Percentiles rank a stretch among this genome's conserved stretches.
Evolutionary conservation across 2,113 vertebrate species (phyloP).

Genomic region (Hydrochoerus hydrochaeris): DNA sequence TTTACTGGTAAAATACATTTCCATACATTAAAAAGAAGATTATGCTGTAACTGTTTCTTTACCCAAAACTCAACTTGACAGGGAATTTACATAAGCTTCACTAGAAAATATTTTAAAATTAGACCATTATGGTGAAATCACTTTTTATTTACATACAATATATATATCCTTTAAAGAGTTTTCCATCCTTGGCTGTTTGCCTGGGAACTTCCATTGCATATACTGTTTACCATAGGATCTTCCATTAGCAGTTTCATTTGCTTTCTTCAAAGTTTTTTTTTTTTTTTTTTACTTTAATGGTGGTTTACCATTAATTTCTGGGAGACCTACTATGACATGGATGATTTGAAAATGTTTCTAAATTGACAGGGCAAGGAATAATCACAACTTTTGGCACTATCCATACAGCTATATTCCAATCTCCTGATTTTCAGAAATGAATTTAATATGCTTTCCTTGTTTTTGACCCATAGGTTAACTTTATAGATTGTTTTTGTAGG

Average conservation of each 20-base stretch:
- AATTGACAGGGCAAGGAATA: slow-evolving; percentile 13
- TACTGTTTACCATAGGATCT: not conserved
- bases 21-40: not conserved
- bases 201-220: not conserved
- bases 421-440: slow-evolving; percentile 13
- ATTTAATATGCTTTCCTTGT: not conserved
- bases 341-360: slow-evolving; percentile 28
- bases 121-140: not conserved
- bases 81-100: not conserved
- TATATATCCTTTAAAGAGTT: not conserved
- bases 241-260: not conserved
- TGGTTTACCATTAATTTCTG: not conserved
- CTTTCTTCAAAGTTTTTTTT: slow-evolving; percentile 5
- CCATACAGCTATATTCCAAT: not conserved
- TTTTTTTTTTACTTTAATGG: not conserved
- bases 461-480: not conserved
- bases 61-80: not conserved
- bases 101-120: slow-evolving; percentile 19
- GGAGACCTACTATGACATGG: not conserved
- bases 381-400: not conserved
- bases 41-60: slow-evolving; percentile 42
- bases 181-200: not conserved
- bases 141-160: not conserved
- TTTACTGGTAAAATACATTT: slow-evolving; percentile 24
- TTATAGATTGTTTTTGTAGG: not conserved